phyloP scores from a whole-genome alignment of 2,797 vertebrate species.

The Pseudochirops corinnae region DNA sequence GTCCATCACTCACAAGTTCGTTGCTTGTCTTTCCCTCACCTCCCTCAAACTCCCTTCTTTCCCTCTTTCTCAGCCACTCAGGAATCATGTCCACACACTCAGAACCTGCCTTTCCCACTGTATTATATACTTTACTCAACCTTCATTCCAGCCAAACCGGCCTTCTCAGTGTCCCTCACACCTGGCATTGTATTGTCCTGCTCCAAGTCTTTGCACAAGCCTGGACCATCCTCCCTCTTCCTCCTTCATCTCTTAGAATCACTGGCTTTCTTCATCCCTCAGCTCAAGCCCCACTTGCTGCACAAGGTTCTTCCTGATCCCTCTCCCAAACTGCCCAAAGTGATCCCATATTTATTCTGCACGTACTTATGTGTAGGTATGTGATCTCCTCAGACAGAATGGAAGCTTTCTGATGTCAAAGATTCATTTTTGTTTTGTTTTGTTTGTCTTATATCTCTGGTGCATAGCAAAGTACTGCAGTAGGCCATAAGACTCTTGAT shows the following conservation, averaged over 20 bases:
- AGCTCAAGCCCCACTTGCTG: conserved; percentile 19
- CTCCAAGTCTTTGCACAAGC: neutral
- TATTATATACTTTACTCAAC: neutral
- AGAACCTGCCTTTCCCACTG: neutral
- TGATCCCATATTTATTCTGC: neutral
- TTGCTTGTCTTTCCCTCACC: neutral
- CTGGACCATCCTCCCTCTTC: neutral
- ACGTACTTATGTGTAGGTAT: neutral
- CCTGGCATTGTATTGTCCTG: neutral
- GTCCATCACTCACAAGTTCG: neutral
- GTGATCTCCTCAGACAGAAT: conserved; percentile 6
- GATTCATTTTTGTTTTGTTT: conserved; percentile 32
- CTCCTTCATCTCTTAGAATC: neutral
- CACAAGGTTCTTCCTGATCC: neutral
- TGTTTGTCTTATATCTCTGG: neutral
- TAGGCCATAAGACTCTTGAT: neutral
- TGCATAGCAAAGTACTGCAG: neutral
- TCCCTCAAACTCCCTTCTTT: neutral
- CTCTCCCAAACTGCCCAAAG: neutral
- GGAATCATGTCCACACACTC: neutral
- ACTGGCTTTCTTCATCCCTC: neutral
- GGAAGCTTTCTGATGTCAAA: conserved; percentile 15
- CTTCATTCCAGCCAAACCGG: neutral
- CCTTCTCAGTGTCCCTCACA: neutral
- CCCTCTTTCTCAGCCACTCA: neutral